Base-by-base conservation (phyloP, 2,888 invertebrate species). In the Pachydiplax longipennis region DNA sequence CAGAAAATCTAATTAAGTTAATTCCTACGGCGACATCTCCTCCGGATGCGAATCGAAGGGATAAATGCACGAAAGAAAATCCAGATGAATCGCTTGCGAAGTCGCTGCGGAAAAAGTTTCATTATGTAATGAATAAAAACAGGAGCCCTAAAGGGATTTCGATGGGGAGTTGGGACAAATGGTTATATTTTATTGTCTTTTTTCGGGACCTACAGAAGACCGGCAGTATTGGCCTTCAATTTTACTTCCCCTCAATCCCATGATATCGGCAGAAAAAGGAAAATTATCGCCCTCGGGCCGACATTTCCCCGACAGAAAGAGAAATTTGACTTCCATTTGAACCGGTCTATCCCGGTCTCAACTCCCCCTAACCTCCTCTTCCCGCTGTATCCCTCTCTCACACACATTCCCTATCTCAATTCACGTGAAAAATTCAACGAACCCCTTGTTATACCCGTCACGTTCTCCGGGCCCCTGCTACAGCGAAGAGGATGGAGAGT, bases 391-490 rank as follows among this genome's bases (percentile, higher is more conserved):
- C 80, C 31, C 35, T 35, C 80, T 35, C 53, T 53, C 13, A 31
- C 58, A 53, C 83, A 12, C 18, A 35, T 53, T 15, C 58, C 53
- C 35, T 44, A 35, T 83, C 83, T 58, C 83, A 58, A 61, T 35
- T 61, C 83, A 58, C 83, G 83, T 83, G 83, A 83, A 83, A 83
- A 83, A 83, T 83, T 83, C 83, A 83, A 61, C 83, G 83, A 58
- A 44, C 53, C 58, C 58, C 83, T 83, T 83, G 83, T 83, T 83
- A 83, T 31, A 58, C 83, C 53, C 83, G 83, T 83, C 83, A 83
- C 83, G 83, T 83, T 58, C 83, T 58, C 44, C 44, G 35, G 18
- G 58, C 31, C 35, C 83, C 53, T 48, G 83, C 53, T 53, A 83
- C 53, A 31, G 58, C 83, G 83, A n/a, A 40, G 82, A 82, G 35